Percentiles rank a stretch among this genome's conserved stretches.
Evolutionary conservation across 1,140 invertebrate genomes (phyloP).

Genomic region (Brachionus paranguensis): DNA sequence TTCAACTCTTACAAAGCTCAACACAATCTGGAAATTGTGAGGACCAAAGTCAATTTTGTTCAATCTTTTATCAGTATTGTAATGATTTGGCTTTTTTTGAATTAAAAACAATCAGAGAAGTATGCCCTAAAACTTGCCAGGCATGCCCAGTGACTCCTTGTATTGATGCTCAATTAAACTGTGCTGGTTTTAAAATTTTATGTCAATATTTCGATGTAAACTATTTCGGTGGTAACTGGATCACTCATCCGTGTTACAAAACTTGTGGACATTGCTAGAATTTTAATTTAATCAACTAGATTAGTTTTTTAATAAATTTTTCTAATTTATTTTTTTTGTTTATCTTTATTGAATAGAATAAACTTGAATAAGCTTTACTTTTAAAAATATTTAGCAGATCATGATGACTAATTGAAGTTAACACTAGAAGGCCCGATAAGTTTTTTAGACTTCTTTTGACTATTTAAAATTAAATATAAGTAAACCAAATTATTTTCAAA

Average conservation of each 20-base stretch:
- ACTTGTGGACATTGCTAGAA: slow-evolving; percentile 8
- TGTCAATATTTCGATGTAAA: not conserved
- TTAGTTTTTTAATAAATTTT: slow-evolving; percentile 23
- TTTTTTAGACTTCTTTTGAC: too few relatives aligned
- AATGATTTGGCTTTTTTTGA: not conserved
- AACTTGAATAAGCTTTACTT: too few relatives aligned
- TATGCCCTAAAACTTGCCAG: not conserved
- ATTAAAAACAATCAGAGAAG: not conserved
- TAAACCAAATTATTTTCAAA: too few relatives aligned
- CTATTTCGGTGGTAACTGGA: not conserved
- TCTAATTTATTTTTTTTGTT: not conserved
- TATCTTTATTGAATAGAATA: not conserved
- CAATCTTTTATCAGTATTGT: not conserved
- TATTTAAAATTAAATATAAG: too few relatives aligned
- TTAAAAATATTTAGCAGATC: not conserved
- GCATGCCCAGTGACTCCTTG: not conserved
- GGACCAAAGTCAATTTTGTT: not conserved
- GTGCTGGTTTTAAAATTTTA: not conserved
- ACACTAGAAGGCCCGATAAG: too few relatives aligned
- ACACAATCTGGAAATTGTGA: not conserved
- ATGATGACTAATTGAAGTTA: too few relatives aligned
- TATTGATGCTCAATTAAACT: not conserved
- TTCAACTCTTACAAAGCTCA: not conserved
- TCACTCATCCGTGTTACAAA: not conserved
- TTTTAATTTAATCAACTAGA: not conserved